Evolutionary conservation across 2,888 invertebrate genomes (phyloP).

Genomic region (Protonemura montana): DNA sequence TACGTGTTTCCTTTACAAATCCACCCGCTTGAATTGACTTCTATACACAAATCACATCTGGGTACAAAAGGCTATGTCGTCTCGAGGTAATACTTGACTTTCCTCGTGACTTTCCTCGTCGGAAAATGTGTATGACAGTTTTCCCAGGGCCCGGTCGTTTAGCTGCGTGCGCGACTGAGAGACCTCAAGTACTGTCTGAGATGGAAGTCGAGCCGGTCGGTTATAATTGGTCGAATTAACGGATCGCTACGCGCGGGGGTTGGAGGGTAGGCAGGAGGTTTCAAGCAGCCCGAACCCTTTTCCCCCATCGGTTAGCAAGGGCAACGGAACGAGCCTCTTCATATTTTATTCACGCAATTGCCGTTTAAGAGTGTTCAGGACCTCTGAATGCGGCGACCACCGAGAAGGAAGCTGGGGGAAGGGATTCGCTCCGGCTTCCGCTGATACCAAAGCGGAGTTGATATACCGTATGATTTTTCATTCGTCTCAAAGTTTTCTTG

Average conservation of each 20-base stretch:
- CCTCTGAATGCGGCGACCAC: background rate
- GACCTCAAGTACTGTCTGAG: background rate
- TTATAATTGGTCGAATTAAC: conserved; percentile 36
- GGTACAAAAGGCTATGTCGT: background rate
- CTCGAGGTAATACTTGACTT: background rate
- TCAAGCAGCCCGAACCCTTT: background rate
- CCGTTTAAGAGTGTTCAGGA: conserved; percentile 27
- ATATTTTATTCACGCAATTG: conserved; percentile 13
- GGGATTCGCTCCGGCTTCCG: background rate
- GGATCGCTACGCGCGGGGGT: background rate
- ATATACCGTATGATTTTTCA: background rate
- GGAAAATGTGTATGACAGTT: background rate
- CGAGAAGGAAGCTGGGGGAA: background rate
- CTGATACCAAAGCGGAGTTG: background rate
- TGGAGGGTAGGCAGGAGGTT: background rate
- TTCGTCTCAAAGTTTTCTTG: background rate
- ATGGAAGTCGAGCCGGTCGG: background rate
- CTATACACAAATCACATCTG: background rate
- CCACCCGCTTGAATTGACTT: background rate
- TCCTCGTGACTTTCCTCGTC: background rate
- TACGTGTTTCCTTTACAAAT: background rate
- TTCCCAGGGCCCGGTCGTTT: background rate
- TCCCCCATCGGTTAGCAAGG: conserved; percentile 39
- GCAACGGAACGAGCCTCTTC: conserved; percentile 21
- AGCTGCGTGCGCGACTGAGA: background rate